Base-by-base conservation (phyloP, 2,797 vertebrate species). In the Phrynocephalus forsythii region DNA sequence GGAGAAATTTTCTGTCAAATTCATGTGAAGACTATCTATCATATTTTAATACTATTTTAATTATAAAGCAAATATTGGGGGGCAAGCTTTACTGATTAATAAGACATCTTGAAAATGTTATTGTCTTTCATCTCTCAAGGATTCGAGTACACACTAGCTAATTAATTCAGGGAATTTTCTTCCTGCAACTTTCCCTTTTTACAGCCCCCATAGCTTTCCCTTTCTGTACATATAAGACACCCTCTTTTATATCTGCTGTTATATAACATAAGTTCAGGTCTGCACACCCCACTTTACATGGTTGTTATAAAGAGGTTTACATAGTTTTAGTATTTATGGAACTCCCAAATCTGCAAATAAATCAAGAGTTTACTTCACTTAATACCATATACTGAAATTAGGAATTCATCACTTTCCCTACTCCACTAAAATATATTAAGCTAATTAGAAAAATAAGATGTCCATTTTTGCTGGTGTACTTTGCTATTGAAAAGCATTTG, bases 401-500 rank as follows among this genome's bases (percentile, higher is more conserved):
- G 63, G 2, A 26, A 9, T 33, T 84, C 24, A 60, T 63, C 26
- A 30, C 20, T 68, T 84, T 44, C 60, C 66, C 8, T 67, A 48
- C 24, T 66, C 28, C 48, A 76, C 75, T 33, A 76, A 75, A 63
- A 67, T 48, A 6, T 85, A 67, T 85, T 50, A 52, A 52, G 72
- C 5, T 24, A 77, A 77, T 33, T 22, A 56, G 28, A 16, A 60
- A 78, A 24, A 50, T 33, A 15, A 30, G n/a, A 44, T 28, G 30
- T 79, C 50, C 28, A 22, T 28, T 1, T 6, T 22, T 50, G 75
- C 13, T 94, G 95, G 89, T 79, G 93, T 86, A 93, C 77, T 92
- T 82, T 92, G 84, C 77, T 91, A 33, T 90, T 44, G 60, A 83
- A 89, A 28, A 18, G n/a, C 0, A 18, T 26, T 24, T 0, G 0